Base-by-base conservation (phyloP, 2,888 invertebrate species). In the Synergus umbraculus region DNA sequence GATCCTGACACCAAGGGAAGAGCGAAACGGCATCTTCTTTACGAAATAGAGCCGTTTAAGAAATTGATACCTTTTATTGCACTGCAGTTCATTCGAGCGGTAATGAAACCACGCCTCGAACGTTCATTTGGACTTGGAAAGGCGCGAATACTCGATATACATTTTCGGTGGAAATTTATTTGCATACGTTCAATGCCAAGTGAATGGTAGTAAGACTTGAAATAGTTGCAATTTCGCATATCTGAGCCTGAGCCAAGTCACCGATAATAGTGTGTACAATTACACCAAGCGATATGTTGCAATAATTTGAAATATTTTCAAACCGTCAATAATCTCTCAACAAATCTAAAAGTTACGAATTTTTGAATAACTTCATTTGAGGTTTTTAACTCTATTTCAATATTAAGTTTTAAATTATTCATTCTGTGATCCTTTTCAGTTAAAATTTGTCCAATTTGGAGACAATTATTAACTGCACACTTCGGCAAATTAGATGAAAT, bases 51-150 rank as follows among this genome's bases (percentile, higher is more conserved):
- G 22, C 22, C 60, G 22, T 60, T 60, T 60, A 22, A 22, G 60
- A 60, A 60, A 60, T 60, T 60, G 60, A 60, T 60, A 60, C 12
- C 22, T 22, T 60, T 60, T 22, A 22, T 60, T 22, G 12, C 60
- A 22, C 66, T 64, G 78, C 67, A 79, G 81, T 80, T 80, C 76
- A 80, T 80, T 83, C 77, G 69, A 78, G 77, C 58, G 80, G 65
- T 66, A 67, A 77, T 79, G 77, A 54, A 80, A 65, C 76, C 79
- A 77, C 80, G 80, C 79, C 79, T 80, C 78, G 79, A 60, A 41
- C 64, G 69, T 77, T 81, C 77, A 78, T 81, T 83, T 60, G 79
- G 78, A 79, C 78, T 81, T 83, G 79, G 37, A 73, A 78, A 77
- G 46, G 69, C 78, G 80, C 44, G 73, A 78, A 79, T 83, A 63